phyloP scores from a whole-genome alignment of 2,888 invertebrate species.

The Marasmarcha lunaedactyla region DNA sequence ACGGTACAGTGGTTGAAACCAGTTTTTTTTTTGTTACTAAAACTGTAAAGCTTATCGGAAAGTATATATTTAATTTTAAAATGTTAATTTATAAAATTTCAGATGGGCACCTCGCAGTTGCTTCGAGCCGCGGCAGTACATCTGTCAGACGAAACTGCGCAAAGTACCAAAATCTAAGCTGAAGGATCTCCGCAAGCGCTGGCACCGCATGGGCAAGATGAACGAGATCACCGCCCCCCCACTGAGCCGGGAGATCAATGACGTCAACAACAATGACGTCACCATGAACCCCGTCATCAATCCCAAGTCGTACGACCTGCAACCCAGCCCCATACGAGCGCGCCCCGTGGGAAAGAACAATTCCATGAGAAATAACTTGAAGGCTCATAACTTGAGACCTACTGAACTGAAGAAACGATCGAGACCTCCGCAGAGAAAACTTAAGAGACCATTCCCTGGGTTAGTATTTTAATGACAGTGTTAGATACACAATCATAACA shows the following conservation, averaged over 20 bases:
- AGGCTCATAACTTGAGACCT: constrained; percentile 25
- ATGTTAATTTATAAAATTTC: constrained; percentile 24
- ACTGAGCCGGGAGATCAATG: constrained; percentile 40
- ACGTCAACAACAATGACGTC: constrained; percentile 42
- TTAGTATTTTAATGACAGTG: constrained; percentile 25
- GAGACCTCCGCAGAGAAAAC: constrained; percentile 30
- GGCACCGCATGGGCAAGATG: constrained; percentile 58
- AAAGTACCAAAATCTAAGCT: constrained; percentile 58
- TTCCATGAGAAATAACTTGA: constrained; percentile 22
- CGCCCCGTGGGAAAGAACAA: constrained; percentile 19
- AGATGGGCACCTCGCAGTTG: constrained; percentile 79
- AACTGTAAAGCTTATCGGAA: too few species aligned
- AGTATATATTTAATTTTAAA: too few species aligned
- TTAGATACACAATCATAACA: too few species aligned
- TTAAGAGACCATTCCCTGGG: constrained; percentile 59
- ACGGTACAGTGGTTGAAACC: too few species aligned
- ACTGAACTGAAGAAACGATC: constrained; percentile 42
- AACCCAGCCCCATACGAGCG: constrained; percentile 26
- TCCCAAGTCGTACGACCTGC: constrained; percentile 48
- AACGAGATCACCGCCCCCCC: constrained; percentile 68
- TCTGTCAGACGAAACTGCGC: constrained; percentile 76
- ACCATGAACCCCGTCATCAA: constrained; percentile 35
- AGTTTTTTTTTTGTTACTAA: too few species aligned
- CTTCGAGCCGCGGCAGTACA: constrained; percentile 73
- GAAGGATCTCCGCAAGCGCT: constrained; percentile 53